Conservation (phyloP, 2,888 invertebrate genomes). For the Drosophila barbarae region DNA sequence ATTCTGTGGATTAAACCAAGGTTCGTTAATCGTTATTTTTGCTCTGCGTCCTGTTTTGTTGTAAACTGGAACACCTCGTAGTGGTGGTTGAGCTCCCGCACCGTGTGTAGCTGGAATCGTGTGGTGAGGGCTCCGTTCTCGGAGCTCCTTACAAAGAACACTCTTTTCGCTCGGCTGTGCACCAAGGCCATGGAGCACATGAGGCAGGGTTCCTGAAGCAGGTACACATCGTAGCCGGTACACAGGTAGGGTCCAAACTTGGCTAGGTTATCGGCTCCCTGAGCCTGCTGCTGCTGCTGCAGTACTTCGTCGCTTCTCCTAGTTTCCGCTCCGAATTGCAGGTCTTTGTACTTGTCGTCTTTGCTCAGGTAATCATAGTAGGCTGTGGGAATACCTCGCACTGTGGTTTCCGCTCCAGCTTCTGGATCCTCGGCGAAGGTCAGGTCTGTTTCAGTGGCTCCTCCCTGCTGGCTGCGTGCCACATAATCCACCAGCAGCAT, state of each 20-base stretch:
- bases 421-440: conserved; percentile 44
- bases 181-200: conserved; percentile 98
- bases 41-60: conserved; percentile 20
- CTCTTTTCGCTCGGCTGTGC: conserved; percentile 90
- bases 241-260: conserved; percentile 87
- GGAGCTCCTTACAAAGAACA: conserved; percentile 86
- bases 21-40: conserved; percentile 38
- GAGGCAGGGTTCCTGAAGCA: conserved; percentile 92
- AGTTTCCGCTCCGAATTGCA: conserved; percentile 81
- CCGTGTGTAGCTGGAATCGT: conserved; percentile 87
- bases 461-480: conserved; percentile 90
- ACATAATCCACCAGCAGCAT: conserved; percentile 93
- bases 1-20: conserved; percentile 40
- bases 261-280: conserved; percentile 72
- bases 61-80: conserved; percentile 88
- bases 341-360: conserved; percentile 76
- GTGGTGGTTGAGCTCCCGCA: conserved; percentile 92
- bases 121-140: conserved; percentile 86
- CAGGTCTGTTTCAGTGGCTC: conserved; percentile 82
- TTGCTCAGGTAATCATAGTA: conserved; percentile 73
- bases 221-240: conserved; percentile 92
- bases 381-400: conserved; percentile 80
- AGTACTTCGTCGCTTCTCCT: conserved; percentile 16
- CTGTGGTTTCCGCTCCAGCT: conserved; percentile 35
- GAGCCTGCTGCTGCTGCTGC: neutral